Evolutionary conservation across 2,888 invertebrate species (phyloP).

Genomic region (Nysson spinosus): DNA sequence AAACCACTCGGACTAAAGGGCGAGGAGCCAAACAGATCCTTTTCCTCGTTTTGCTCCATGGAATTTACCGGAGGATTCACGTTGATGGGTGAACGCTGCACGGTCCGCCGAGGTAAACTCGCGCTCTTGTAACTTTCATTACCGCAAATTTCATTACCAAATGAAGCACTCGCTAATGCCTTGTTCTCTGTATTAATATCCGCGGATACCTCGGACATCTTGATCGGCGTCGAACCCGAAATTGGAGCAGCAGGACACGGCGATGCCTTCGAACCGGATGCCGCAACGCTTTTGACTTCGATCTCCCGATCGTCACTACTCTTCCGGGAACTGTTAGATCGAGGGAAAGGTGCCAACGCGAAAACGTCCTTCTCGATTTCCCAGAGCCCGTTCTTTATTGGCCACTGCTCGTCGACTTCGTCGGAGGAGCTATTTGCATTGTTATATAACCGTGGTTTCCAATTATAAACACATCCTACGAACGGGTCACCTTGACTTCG

Average conservation of each 20-base stretch:
- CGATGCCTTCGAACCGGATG: conserved; percentile 44
- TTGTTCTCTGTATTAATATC: too few relatives aligned
- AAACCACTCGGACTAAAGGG: conserved; percentile 72
- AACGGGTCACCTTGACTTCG: conserved; percentile 79
- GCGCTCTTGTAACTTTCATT: too few relatives aligned
- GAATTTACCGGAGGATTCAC: neutral
- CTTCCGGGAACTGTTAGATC: conserved; percentile 64
- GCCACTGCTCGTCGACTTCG: conserved; percentile 47
- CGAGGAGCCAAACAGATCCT: conserved; percentile 76
- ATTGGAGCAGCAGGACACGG: conserved; percentile 53
- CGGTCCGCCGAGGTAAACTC: too few relatives aligned
- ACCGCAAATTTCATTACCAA: too few relatives aligned
- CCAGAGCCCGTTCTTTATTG: conserved; percentile 58
- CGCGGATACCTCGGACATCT: conserved; percentile 58
- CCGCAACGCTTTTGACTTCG: conserved; percentile 36
- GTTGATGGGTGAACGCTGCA: conserved; percentile 12
- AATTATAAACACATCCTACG: conserved; percentile 85
- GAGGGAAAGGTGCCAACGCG: conserved; percentile 83
- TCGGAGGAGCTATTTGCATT: conserved; percentile 78
- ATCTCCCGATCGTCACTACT: conserved; percentile 58
- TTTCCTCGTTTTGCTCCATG: conserved; percentile 39
- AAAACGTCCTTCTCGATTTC: conserved; percentile 81
- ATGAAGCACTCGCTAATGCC: too few relatives aligned
- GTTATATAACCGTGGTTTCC: conserved; percentile 83
- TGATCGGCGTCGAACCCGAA: conserved; percentile 56